These are phyloP conservation scores for Lutraria rhynchaena DNA, from an alignment of 1,140 invertebrate species.

Conservation along the genomic window DNA sequence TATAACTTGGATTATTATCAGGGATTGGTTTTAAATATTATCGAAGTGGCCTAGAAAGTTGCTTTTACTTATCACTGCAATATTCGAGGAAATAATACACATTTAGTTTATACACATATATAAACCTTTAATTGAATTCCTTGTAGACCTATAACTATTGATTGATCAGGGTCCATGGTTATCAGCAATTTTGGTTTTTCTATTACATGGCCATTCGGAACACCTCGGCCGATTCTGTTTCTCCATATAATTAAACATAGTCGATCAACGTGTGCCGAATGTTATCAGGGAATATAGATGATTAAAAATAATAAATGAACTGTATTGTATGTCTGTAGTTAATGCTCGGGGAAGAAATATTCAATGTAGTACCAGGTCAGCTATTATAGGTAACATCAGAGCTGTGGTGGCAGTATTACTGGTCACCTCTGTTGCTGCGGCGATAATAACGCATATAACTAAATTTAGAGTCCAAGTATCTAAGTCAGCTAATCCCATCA, in stretches of 20 bases:
- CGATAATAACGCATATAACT: slow-evolving; percentile 78
- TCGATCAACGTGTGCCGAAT: background rate
- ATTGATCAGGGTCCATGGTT: too few relatives aligned
- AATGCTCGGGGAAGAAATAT: background rate
- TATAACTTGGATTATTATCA: too few relatives aligned
- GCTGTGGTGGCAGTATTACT: slow-evolving; percentile 83
- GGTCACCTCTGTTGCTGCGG: slow-evolving; percentile 82
- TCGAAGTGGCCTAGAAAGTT: too few relatives aligned
- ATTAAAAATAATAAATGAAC: background rate
- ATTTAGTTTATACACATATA: too few relatives aligned
- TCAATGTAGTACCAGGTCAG: slow-evolving; percentile 73
- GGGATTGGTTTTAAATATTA: too few relatives aligned
- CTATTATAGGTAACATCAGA: slow-evolving; percentile 82
- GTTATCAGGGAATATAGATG: background rate
- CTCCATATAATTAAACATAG: background rate
- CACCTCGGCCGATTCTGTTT: background rate
- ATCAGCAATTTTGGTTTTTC: background rate
- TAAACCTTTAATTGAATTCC: too few relatives aligned
- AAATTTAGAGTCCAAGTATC: slow-evolving; percentile 72
- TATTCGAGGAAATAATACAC: too few relatives aligned
- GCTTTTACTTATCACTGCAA: too few relatives aligned
- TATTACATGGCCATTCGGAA: background rate
- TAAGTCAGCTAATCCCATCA: slow-evolving; percentile 63
- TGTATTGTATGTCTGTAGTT: background rate
- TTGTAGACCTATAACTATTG: too few relatives aligned